Evolutionary conservation across 2,888 invertebrate species (phyloP), one percentile per base, ranked within the genome.

Genomic region (Microplitis deprimator): DNA sequence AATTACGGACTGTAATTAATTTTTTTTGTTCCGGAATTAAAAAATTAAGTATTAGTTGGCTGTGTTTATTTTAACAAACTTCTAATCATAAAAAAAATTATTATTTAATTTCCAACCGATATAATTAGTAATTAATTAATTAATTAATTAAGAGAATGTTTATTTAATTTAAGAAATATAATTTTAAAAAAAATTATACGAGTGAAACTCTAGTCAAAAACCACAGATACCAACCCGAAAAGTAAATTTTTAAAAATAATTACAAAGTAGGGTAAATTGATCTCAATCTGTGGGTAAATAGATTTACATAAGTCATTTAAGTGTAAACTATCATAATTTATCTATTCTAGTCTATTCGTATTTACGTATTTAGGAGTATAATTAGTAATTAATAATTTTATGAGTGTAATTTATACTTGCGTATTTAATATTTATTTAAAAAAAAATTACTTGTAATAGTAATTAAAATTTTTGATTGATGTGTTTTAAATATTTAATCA

Each of bases 181-280:
- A 59, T 68, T 70, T 20, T 2, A 20, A 39, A 65, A 60, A 40
- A 75, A 75, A 77, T 79, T 78, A 78, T 75, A 75, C 77, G 82
- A 82, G 82, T 82, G 79, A 73, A 81, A 75, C 29, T 81, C 82
- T 82, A 81, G 82, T 82, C 82, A 82, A 80, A 77, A 62, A 20
- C 77, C 81, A 78, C 78, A 75, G 79, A 81, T 79, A 79, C 38
- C 68, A 72, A 77, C 79, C 81, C 74, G 79, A 80, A 82, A 80
- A 59, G 73, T 76, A 13, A 59, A 59, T n/a, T 65, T 41, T 68
- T 29, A 29, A 62, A 8, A 13, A 70, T 7, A 41, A 67, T 79
- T 20, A 76, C 59, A 39, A 68, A 77, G 82, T 82, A 82, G 65
- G 80, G 78, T 75, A 50, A 75, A 78, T 68, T 77, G 82, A 81